A percentile compares a stretch with the other conserved stretches of the same genome.
Evolutionary conservation across 1,140 invertebrate species (phyloP).

Genomic region (Trinorchestia longiramus): DNA sequence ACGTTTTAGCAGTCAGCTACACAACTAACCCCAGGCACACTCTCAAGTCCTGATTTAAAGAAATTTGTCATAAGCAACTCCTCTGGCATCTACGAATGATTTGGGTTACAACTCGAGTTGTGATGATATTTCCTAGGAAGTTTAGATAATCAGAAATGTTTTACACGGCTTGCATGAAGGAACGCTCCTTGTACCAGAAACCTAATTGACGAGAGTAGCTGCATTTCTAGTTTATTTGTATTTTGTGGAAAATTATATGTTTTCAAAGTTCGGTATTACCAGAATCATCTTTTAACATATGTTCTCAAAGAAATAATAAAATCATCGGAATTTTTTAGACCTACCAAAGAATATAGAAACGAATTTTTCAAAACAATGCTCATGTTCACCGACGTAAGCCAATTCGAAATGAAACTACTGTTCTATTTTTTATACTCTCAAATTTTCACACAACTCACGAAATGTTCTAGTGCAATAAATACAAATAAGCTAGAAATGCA

Average conservation of each 20-base stretch:
- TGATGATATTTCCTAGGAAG: background rate
- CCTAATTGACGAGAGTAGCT: too few relatives aligned
- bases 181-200: background rate
- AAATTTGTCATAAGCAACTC: too few relatives aligned
- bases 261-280: too few relatives aligned
- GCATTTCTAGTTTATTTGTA: background rate
- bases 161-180: background rate
- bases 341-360: too few relatives aligned
- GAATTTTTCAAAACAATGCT: too few relatives aligned
- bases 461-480: background rate
- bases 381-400: background rate
- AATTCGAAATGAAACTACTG: background rate
- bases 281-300: too few relatives aligned
- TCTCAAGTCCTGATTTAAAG: too few relatives aligned
- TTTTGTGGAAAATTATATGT: too few relatives aligned
- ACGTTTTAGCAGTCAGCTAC: too few relatives aligned
- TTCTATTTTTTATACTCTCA: background rate
- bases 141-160: background rate
- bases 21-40: too few relatives aligned
- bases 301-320: too few relatives aligned
- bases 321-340: too few relatives aligned
- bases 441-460: background rate
- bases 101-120: background rate
- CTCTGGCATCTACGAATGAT: background rate
- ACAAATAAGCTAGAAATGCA: background rate